phyloP scores from a whole-genome alignment of 2,888 invertebrate genomes.

The Thera britannica region DNA sequence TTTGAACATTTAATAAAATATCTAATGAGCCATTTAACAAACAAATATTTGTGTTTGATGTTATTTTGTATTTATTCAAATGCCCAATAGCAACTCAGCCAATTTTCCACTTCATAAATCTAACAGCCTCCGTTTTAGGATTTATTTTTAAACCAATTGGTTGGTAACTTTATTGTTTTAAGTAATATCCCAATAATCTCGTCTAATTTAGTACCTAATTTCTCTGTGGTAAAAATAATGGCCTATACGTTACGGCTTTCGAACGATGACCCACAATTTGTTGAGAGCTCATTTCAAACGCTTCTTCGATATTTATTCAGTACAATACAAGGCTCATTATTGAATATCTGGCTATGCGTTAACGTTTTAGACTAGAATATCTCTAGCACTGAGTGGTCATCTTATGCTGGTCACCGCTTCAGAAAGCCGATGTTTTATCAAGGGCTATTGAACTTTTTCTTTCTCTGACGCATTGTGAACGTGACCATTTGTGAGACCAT shows the following conservation, averaged over 20 bases:
- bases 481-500: conserved; percentile 60
- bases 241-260: conserved; percentile 2
- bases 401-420: not conserved
- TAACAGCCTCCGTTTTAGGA: conserved; percentile 28
- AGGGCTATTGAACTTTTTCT: conserved; percentile 70
- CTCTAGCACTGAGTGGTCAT: too few relatives aligned
- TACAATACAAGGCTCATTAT: not conserved
- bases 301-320: too few relatives aligned
- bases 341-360: not conserved
- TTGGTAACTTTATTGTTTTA: conserved; percentile 21
- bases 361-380: too few relatives aligned
- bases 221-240: not conserved
- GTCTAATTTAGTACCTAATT: conserved; percentile 6
- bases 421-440: conserved; percentile 1
- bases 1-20: conserved; percentile 16
- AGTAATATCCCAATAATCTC: conserved; percentile 23
- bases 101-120: conserved; percentile 16
- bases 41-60: not conserved
- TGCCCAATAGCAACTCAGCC: not conserved
- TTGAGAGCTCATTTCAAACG: too few relatives aligned
- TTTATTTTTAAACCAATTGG: conserved; percentile 21
- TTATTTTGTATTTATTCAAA: not conserved
- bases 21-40: conserved; percentile 1
- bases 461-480: conserved; percentile 57
- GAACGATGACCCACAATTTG: not conserved